These are phyloP conservation scores for Acrocera orbiculus DNA, from an alignment of 2,888 invertebrate species.

Conservation along the genomic window DNA sequence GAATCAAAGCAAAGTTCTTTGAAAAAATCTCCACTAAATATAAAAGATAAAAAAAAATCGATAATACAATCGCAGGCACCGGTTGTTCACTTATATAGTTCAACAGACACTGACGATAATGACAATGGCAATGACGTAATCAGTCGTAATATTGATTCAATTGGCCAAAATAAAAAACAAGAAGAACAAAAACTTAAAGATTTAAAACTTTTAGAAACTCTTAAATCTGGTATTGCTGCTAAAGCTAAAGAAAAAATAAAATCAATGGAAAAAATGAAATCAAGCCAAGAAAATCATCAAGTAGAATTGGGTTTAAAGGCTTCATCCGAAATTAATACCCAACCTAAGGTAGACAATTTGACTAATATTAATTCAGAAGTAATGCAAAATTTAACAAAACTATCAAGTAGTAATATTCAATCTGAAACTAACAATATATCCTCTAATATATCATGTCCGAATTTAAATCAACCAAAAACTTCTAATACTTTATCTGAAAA, in stretches of 20 bases:
- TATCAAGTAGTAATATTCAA: conserved; percentile 17
- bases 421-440: conserved; percentile 20
- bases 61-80: conserved; percentile 21
- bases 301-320: no score
- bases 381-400: conserved; percentile 1
- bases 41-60: conserved; percentile 9
- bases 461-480: conserved; percentile 1
- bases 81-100: conserved; percentile 41
- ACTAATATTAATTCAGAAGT: no score
- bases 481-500: conserved; percentile 2
- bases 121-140: conserved; percentile 12
- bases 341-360: no score
- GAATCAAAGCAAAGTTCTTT: conserved; percentile 7
- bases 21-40: no score
- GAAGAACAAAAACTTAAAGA: conserved; percentile 46
- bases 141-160: conserved; percentile 26
- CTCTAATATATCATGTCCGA: conserved; percentile 8
- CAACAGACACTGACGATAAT: conserved; percentile 30
- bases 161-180: conserved; percentile 40
- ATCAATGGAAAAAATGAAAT: conserved; percentile 36
- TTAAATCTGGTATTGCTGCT: conserved; percentile 45
- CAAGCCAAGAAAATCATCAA: no score
- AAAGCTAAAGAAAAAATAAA: conserved; percentile 48
- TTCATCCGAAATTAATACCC: no score
- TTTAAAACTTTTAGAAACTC: conserved; percentile 44